Percentiles rank a stretch among this genome's conserved stretches.
Conservation (phyloP, 2,113 vertebrate species). For the Caretta caretta region DNA sequence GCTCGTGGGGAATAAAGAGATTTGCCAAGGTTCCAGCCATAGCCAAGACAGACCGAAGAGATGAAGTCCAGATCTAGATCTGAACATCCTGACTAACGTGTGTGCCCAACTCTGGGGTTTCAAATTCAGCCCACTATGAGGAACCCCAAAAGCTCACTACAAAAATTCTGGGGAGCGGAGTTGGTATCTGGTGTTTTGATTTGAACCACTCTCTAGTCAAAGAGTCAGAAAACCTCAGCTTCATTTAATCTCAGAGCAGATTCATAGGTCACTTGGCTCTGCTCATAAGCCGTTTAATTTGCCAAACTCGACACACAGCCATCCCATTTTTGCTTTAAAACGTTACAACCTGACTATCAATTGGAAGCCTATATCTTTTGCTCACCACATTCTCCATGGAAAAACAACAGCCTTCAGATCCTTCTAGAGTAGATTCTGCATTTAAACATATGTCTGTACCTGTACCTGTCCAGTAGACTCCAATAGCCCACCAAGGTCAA, state of each 20-base stretch:
- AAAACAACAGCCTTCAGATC: slow-evolving; percentile 16
- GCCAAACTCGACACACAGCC: neutral
- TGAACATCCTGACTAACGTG: neutral
- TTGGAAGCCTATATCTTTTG: neutral
- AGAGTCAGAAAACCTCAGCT: neutral
- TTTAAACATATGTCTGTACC: neutral
- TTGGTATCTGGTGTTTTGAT: neutral
- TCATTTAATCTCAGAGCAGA: neutral
- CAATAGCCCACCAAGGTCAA: neutral
- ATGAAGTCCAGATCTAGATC: neutral
- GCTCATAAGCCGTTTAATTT: neutral
- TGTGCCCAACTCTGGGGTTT: neutral
- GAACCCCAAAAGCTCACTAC: neutral
- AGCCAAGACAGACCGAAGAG: neutral
- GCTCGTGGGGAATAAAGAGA: neutral
- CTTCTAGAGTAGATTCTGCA: neutral
- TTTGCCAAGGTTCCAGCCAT: no score
- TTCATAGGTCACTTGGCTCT: neutral
- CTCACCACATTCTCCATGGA: neutral
- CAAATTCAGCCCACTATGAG: neutral
- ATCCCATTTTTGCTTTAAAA: slow-evolving; percentile 1
- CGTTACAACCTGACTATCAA: neutral
- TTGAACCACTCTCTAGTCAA: neutral
- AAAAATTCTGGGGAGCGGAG: neutral
- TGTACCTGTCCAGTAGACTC: neutral